Base-by-base conservation (phyloP, 2,888 invertebrate species). In the Tiphia femorata region DNA sequence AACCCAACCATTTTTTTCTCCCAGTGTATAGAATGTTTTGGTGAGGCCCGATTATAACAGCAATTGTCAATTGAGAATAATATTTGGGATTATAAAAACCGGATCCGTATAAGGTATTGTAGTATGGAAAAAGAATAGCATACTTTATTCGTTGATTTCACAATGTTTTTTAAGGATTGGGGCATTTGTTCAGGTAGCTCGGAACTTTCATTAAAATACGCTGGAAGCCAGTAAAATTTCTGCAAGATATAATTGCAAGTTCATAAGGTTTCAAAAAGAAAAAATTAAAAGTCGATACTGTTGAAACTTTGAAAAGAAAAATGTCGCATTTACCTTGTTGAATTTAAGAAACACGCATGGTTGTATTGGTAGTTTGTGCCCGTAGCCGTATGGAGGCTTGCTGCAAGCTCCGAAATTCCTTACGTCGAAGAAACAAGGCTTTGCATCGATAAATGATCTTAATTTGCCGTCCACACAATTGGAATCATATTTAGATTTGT, bases 171-270 rank as follows among this genome's bases (percentile, higher is more conserved):
- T 37, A 82, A 48, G 44, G 59, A 58, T 2, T 43, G 19, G 1
- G 82, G 81, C 75, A 82, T 79, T 12, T 48, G 47, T 16, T 63
- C 27, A 1, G 80, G 81, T 10, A 82, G 51, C 8, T 49, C 42
- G 0, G 77, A 77, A 1, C 71, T 69, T 43, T 64, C 66, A 46
- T 70, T 72, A 42, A 79, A 82, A 49, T 63, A 68, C 16, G 67
- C 48, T 2, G 82, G 82, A 16, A 66, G 12, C 81, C 80, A 81
- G 23, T 74, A 68, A 49, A 79, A 76, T 59, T 75, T 79, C 78
- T 83, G 23, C 5, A 62, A 63, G 17, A 23, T n/a, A n/a, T n/a
- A n/a, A n/a, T n/a, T n/a, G n/a, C n/a, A n/a, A n/a, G n/a, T n/a
- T n/a, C n/a, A n/a, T n/a, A n/a, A n/a, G n/a, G n/a, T n/a, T n/a